phyloP scores from a whole-genome alignment of 2,888 invertebrate species.

The Muscina levida region DNA sequence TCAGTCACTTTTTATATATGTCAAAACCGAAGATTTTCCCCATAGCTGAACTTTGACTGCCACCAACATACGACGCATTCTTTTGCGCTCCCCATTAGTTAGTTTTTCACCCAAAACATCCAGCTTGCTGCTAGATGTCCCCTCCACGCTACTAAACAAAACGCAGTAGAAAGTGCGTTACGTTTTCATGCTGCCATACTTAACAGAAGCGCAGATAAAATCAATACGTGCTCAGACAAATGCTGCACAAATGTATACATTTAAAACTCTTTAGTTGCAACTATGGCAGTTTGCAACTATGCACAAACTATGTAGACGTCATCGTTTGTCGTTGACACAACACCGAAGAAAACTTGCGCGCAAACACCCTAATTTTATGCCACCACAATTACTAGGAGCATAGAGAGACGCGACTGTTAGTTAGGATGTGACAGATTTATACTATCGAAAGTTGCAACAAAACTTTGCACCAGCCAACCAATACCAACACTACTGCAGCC shows the following conservation, averaged over 20 bases:
- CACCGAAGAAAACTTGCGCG: slow-evolving; percentile 40
- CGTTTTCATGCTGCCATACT: slow-evolving; percentile 63
- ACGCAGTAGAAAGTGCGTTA: slow-evolving; percentile 64
- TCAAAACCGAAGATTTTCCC: too few species aligned
- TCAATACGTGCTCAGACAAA: slow-evolving; percentile 62
- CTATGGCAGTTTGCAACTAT: background rate
- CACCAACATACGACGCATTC: too few species aligned
- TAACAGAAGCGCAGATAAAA: slow-evolving; percentile 68
- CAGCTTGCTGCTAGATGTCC: too few species aligned
- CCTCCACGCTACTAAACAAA: slow-evolving; percentile 43
- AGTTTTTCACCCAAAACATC: too few species aligned
- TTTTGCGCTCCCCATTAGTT: too few species aligned
- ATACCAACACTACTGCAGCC: too few species aligned
- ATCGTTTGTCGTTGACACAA: slow-evolving; percentile 38
- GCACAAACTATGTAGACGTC: slow-evolving; percentile 11
- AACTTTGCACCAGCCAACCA: slow-evolving; percentile 17
- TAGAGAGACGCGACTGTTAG: slow-evolving; percentile 56
- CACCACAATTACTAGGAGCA: slow-evolving; percentile 59
- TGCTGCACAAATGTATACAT: slow-evolving; percentile 33
- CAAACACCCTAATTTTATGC: slow-evolving; percentile 60
- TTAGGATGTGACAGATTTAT: slow-evolving; percentile 8
- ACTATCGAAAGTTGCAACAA: slow-evolving; percentile 7
- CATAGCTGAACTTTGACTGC: too few species aligned
- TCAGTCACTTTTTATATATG: too few species aligned
- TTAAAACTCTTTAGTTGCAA: slow-evolving; percentile 22